Conservation (phyloP, 2,797 vertebrate species). For the Somateria mollissima region DNA sequence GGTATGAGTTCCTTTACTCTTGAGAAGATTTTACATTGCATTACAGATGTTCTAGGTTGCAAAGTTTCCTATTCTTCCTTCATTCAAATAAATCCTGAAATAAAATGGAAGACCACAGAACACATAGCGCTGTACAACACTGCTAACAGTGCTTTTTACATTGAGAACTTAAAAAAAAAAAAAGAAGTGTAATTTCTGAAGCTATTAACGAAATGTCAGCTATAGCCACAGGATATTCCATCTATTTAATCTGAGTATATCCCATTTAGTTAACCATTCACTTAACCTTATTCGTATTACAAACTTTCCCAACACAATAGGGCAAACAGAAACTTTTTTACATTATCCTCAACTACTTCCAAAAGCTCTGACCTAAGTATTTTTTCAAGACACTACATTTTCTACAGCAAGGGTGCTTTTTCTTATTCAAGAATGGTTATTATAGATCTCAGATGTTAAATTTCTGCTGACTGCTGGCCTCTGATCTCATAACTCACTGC, state of each 20-base stretch:
- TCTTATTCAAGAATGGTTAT: not conserved
- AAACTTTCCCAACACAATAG: not conserved
- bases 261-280: constrained; percentile 24
- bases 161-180: not conserved
- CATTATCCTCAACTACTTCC: not conserved
- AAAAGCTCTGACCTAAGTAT: not conserved
- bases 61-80: not conserved
- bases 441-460: not conserved
- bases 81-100: not conserved
- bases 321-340: not conserved
- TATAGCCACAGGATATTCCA: not conserved
- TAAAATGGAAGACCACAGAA: fast-evolving
- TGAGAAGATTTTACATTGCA: not conserved
- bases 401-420: not conserved
- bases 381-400: not conserved
- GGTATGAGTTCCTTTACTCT: not conserved
- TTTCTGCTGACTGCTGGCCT: constrained; percentile 16
- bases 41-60: fast-evolving
- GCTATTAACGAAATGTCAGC: constrained; percentile 11
- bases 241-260: not conserved
- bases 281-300: not conserved
- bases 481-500: not conserved
- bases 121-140: not conserved
- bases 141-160: not conserved
- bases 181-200: not conserved